A percentile compares a stretch with the other conserved stretches of the same genome.
Conservation (phyloP, 2,797 vertebrate species). For the Gadopsis marmoratus region DNA sequence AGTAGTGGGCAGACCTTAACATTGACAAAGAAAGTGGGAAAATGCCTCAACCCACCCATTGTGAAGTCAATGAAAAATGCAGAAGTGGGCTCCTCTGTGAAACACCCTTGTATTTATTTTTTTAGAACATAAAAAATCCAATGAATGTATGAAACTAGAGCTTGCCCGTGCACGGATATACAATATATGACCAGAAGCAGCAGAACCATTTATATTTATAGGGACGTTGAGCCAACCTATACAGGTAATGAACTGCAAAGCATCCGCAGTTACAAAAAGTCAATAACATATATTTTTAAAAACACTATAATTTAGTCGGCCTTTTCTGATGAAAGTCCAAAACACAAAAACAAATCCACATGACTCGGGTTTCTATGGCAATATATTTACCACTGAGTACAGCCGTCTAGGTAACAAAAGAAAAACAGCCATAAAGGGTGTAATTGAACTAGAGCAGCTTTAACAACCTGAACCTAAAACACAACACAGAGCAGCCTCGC, state of each 20-base stretch:
- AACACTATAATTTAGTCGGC: no score
- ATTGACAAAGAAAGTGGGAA: slow-evolving; percentile 53
- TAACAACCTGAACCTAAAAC: slow-evolving; percentile 8
- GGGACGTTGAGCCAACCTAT: neutral
- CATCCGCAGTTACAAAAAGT: neutral
- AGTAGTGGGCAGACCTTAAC: slow-evolving; percentile 43
- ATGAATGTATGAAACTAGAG: neutral
- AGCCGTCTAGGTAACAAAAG: slow-evolving; percentile 4
- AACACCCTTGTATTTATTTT: neutral
- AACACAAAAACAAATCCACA: slow-evolving; percentile 5
- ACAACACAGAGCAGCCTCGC: neutral
- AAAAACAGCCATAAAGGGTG: slow-evolving; percentile 9
- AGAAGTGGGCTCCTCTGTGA: slow-evolving; percentile 19
- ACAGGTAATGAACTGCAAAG: neutral
- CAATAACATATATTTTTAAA: neutral
- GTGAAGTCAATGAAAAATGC: slow-evolving; percentile 60
- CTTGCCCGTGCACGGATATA: neutral
- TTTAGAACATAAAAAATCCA: slow-evolving; percentile 18
- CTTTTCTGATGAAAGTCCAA: neutral
- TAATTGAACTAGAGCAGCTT: neutral
- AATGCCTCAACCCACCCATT: slow-evolving; percentile 48
- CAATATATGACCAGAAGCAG: neutral
- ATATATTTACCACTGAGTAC: neutral
- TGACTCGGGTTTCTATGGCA: slow-evolving; percentile 11
- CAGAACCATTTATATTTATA: neutral